phyloP scores from a whole-genome alignment of 2,888 invertebrate genomes.

The Drosophila cracens region DNA sequence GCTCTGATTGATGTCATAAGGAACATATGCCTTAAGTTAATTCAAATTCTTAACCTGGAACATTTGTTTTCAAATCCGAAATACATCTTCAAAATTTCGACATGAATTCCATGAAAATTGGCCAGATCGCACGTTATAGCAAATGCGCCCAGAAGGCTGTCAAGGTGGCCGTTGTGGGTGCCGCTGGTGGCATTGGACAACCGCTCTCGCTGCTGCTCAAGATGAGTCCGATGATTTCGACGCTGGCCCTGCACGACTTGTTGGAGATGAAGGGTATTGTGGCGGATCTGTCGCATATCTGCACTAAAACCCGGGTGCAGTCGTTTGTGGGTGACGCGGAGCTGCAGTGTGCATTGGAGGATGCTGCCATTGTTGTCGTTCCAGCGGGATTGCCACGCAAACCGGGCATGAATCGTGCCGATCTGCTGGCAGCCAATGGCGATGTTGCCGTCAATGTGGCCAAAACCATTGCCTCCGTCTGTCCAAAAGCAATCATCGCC shows the following conservation, averaged over 20 bases:
- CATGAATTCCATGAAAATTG: not conserved
- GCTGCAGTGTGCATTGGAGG: slow-evolving; percentile 90
- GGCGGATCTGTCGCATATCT: slow-evolving; percentile 97
- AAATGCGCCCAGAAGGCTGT: slow-evolving; percentile 85
- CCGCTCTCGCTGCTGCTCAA: slow-evolving; percentile 96
- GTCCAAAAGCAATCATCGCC: slow-evolving; percentile 95
- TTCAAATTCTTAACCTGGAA: not conserved
- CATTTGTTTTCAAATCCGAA: not conserved
- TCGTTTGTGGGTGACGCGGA: slow-evolving; percentile 90
- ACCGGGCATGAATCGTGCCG: slow-evolving; percentile 98
- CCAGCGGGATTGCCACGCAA: slow-evolving; percentile 98
- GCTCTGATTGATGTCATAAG: too few species aligned
- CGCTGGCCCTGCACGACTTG: slow-evolving; percentile 95
- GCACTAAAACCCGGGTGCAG: slow-evolving; percentile 91
- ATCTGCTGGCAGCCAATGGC: slow-evolving; percentile 97
- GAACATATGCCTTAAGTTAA: not conserved
- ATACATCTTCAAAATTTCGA: not conserved
- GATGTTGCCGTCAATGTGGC: slow-evolving; percentile 95
- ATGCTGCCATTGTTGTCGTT: slow-evolving; percentile 94
- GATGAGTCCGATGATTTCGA: slow-evolving; percentile 92
- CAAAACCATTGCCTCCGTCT: slow-evolving; percentile 89
- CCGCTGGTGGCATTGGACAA: slow-evolving; percentile 98
- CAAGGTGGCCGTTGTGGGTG: slow-evolving; percentile 97
- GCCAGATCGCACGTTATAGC: not conserved
- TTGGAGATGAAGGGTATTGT: slow-evolving; percentile 96